Evolutionary conservation across 2,113 vertebrate genomes (phyloP).

Genomic region (Perccottus glenii): DNA sequence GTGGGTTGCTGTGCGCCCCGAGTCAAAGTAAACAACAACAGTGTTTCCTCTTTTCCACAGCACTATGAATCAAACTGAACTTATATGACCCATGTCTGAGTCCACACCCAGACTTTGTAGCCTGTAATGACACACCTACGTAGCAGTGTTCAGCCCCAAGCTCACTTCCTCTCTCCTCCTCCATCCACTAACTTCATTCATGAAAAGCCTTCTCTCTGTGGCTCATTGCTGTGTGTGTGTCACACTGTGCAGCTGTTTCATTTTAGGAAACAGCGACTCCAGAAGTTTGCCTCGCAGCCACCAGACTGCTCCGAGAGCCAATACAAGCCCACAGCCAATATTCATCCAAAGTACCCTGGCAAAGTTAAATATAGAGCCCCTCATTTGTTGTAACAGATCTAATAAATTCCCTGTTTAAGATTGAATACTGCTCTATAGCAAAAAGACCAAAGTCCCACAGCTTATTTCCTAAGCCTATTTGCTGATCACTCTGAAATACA

Average conservation of each 20-base stretch:
- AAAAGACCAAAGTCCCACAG: conserved; percentile 67
- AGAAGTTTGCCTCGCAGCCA: conserved; percentile 78
- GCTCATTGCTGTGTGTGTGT: conserved; percentile 51
- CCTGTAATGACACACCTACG: conserved; percentile 71
- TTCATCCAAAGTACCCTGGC: conserved; percentile 75
- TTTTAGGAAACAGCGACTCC: conserved; percentile 79
- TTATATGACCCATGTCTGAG: conserved; percentile 64
- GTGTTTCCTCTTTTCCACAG: conserved; percentile 45
- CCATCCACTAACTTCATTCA: conserved; percentile 74
- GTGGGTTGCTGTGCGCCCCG: conserved; percentile 67
- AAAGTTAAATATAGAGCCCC: conserved; percentile 83
- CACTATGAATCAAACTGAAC: conserved; percentile 68
- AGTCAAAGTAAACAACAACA: conserved; percentile 75
- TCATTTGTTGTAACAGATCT: conserved; percentile 76
- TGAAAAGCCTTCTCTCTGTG: conserved; percentile 70
- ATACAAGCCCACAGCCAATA: conserved; percentile 74
- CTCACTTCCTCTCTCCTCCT: conserved; percentile 60
- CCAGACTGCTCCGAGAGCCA: conserved; percentile 77
- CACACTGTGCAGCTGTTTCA: conserved; percentile 81
- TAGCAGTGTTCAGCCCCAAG: conserved; percentile 46
- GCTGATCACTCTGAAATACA: conserved; percentile 72
- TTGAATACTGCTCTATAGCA: conserved; percentile 70
- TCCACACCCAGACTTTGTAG: conserved; percentile 60
- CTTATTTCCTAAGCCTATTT: conserved; percentile 72
- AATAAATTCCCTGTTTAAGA: conserved; percentile 74